A percentile compares a stretch with the other conserved stretches of the same genome.
Evolutionary conservation across 30 jellyfish, hydroid and myxozoan genomes (phyloP).

Genomic region (Mastigias papua): DNA sequence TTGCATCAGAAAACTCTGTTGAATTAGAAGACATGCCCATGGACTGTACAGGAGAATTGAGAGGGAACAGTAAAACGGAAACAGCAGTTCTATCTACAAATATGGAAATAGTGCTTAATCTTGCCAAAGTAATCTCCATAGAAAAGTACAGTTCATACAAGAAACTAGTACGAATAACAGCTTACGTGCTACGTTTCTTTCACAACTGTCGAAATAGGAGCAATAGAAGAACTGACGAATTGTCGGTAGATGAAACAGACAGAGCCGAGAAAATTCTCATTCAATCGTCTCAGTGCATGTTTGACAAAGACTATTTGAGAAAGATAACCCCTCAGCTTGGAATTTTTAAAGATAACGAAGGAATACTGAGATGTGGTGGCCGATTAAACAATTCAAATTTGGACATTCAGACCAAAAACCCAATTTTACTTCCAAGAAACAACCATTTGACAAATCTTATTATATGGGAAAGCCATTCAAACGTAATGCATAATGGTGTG

Average conservation of each 20-base stretch:
- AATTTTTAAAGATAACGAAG: slow-evolving; percentile 21
- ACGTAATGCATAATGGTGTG: no score
- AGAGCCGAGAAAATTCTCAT: slow-evolving; percentile 15
- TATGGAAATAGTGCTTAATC: not conserved
- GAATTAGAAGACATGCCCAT: no score
- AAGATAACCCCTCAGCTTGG: slow-evolving; percentile 17
- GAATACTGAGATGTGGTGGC: slow-evolving; percentile 19
- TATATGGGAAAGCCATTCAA: not conserved
- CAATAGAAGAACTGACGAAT: not conserved
- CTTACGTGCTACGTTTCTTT: slow-evolving; percentile 7
- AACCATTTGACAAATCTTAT: no score
- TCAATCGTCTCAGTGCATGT: not conserved
- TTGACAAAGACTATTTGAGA: not conserved
- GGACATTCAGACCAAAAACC: slow-evolving; percentile 21
- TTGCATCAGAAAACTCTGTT: no score
- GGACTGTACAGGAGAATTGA: no score
- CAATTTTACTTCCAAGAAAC: no score
- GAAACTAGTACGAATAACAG: slow-evolving; percentile 3
- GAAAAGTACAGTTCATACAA: slow-evolving; percentile 17
- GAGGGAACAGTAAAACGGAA: no score
- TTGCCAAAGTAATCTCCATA: not conserved
- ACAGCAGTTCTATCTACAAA: no score
- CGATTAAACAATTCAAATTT: slow-evolving; percentile 34
- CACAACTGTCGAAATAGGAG: not conserved
- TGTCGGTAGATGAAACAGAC: slow-evolving; percentile 8